Base-by-base conservation (phyloP, 2,797 vertebrate genomes). In the Microctenopoma lineatum region DNA sequence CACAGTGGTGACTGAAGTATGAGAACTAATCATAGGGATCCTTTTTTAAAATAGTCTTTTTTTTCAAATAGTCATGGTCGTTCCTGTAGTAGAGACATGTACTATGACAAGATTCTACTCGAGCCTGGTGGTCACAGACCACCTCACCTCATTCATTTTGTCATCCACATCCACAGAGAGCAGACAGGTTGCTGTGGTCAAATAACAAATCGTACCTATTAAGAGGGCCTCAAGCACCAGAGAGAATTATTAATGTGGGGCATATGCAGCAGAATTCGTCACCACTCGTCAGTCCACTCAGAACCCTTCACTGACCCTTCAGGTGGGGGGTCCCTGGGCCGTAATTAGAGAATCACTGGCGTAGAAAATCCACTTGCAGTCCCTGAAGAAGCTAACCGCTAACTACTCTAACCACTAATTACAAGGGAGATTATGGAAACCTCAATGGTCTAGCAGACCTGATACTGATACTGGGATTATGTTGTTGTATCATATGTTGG, bases 331-430 rank as follows among this genome's bases (percentile, higher is more conserved):
- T 62, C 68, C 54, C 3, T 27, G 60, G 68, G 44, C 72, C 67
- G 38, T 79, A 75, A 36, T 57, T 72, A 65, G 44, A 77, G 75
- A 69, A 55, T 75, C 63, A 16, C 65, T 54, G 75, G 71, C 26
- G 42, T 55, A 77, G 79, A 84, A 79, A 84, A 87, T 90, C 84
- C 85, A 84, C 80, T 84, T 84, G 86, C 83, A 87, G 80, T 74
- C 80, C 45, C 66, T 73, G 82, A 86, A 67, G 84, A 79, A 89
- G 80, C 87, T 77, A 80, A 88, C 84, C 88, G 27, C 85, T 86
- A 86, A 84, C 81, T 80, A 68, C 62, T 18, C 80, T 75, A 77
- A 90, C 86, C 85, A 62, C 88, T 84, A 89, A 89, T 89, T 84
- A 88, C 64, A 42, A 73, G 70, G 77, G 59, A 72, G 82, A 80